Evolutionary conservation across 2,888 invertebrate species (phyloP), one percentile per base, ranked within the genome.

Genomic region (Anthophora plumipes): DNA sequence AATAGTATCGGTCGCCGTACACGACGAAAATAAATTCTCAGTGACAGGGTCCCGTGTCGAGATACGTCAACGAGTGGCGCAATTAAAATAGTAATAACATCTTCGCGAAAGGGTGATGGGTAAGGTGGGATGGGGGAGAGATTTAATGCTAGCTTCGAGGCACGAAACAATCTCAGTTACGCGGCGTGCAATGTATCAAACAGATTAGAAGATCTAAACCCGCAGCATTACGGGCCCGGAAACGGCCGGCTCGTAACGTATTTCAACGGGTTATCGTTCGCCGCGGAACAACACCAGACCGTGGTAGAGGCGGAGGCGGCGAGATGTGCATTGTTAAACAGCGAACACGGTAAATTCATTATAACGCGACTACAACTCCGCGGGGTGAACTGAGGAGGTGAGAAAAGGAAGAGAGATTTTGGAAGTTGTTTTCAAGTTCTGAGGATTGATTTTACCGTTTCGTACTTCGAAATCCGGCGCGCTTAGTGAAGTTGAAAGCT

Each of bases 231-330:
- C 77, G 59, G 67, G 50, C 48, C 71, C 83, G 86, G 85, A 85
- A 87, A 84, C 79, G 82, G 73, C 61, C 61, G 74, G 84, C 84
- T 77, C 77, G 85, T 84, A 85, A 87, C 87, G 79, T 87, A 87
- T 87, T 87, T 87, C 85, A 87, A 80, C 82, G 71, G 85, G 88
- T 87, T 87, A 87, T 87, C 87, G 88, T 87, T 82, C 73, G 84
- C 75, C 66, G 73, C 69, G 81, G 80, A 85, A 85, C 87, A 87
- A n/a, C n/a, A n/a, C n/a, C 57, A 78, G 70, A n/a, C 75, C 78
- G 54, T 71, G 82, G 31, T 4, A 31, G n/a, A n/a, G n/a, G 4
- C 31, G 31, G 31, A 1, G 31, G 69, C 84, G 84, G 74, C 76
- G 75, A 87, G 87, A 87, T 84, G 86, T 80, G 82, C 84, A 87